A percentile compares a stretch with the other conserved stretches of the same genome.
Conservation (phyloP, 2,797 vertebrate species). For the Siniperca undulata region DNA sequence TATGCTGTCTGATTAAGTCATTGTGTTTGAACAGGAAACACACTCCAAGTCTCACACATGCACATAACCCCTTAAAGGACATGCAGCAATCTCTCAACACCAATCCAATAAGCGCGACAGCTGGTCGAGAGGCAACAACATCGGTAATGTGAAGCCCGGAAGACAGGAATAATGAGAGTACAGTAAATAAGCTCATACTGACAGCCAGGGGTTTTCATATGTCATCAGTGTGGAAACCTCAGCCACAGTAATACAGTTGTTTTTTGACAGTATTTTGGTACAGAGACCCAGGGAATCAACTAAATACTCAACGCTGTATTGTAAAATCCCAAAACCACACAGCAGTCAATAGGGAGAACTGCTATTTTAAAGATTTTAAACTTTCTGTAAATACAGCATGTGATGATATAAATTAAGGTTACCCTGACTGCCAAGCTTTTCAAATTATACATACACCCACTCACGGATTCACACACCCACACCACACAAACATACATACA, state of each 20-base stretch:
- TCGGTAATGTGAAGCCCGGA: slow-evolving; percentile 52
- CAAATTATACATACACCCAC: slow-evolving; percentile 13
- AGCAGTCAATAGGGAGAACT: not conserved
- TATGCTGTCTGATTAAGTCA: slow-evolving; percentile 30
- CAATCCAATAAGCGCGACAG: slow-evolving; percentile 73
- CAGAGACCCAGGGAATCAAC: not conserved
- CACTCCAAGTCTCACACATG: slow-evolving; percentile 21
- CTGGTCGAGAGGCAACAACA: slow-evolving; percentile 55
- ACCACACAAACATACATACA: slow-evolving; percentile 44
- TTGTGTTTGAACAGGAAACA: slow-evolving; percentile 39
- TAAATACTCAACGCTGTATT: not conserved
- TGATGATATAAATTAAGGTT: slow-evolving; percentile 11
- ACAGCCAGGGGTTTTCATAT: slow-evolving; percentile 62
- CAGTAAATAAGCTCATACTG: slow-evolving; percentile 70
- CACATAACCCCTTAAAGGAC: slow-evolving; percentile 54
- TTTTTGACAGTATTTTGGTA: not conserved
- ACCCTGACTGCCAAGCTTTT: slow-evolving; percentile 22
- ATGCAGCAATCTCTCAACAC: slow-evolving; percentile 65
- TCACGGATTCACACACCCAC: slow-evolving; percentile 37
- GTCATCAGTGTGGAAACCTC: slow-evolving; percentile 40
- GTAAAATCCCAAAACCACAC: slow-evolving; percentile 10
- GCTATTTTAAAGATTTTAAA: not conserved
- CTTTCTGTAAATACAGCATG: not conserved
- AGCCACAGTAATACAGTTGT: not conserved
- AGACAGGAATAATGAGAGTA: slow-evolving; percentile 56